A percentile compares a stretch with the other conserved stretches of the same genome.
These are phyloP conservation scores for Thelaira solivaga DNA, from an alignment of 2,888 invertebrate genomes.

Conservation along the genomic window DNA sequence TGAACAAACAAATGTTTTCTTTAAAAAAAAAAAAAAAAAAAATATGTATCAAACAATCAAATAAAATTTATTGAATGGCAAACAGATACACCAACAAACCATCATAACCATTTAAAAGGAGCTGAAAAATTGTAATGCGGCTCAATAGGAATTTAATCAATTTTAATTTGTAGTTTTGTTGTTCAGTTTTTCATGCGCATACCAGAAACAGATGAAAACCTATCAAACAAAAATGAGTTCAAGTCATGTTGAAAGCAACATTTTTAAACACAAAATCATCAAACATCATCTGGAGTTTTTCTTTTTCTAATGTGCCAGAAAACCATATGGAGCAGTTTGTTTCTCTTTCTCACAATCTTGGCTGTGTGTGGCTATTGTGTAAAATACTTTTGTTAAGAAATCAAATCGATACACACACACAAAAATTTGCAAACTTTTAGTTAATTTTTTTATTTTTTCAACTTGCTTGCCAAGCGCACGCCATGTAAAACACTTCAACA, in stretches of 20 bases:
- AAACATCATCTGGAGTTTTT: constrained; percentile 51
- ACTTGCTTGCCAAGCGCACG: too few species aligned
- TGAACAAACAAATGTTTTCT: constrained; percentile 1
- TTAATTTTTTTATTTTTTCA: too few species aligned
- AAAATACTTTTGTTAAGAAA: too few species aligned
- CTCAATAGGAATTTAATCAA: constrained; percentile 56
- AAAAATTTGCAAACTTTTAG: neutral
- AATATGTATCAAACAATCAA: neutral
- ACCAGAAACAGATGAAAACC: constrained; percentile 38
- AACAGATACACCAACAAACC: constrained; percentile 2
- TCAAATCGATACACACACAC: too few species aligned
- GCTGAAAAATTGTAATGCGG: constrained; percentile 18
- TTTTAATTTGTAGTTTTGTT: constrained; percentile 28
- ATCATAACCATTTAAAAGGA: constrained; percentile 16
- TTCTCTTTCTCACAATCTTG: neutral
- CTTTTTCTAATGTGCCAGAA: constrained; percentile 1
- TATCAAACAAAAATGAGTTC: constrained; percentile 35
- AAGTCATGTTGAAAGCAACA: constrained; percentile 26
- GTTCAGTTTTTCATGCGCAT: constrained; percentile 12
- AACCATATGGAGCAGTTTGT: constrained; percentile 1
- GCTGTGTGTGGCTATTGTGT: constrained; percentile 12
- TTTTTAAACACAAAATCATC: constrained; percentile 44
- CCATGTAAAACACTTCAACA: too few species aligned
- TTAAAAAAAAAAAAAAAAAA: constrained; percentile 30
- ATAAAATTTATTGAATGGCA: constrained; percentile 36